phyloP scores from a whole-genome alignment of 2,797 vertebrate genomes.

The Psittacula echo region DNA sequence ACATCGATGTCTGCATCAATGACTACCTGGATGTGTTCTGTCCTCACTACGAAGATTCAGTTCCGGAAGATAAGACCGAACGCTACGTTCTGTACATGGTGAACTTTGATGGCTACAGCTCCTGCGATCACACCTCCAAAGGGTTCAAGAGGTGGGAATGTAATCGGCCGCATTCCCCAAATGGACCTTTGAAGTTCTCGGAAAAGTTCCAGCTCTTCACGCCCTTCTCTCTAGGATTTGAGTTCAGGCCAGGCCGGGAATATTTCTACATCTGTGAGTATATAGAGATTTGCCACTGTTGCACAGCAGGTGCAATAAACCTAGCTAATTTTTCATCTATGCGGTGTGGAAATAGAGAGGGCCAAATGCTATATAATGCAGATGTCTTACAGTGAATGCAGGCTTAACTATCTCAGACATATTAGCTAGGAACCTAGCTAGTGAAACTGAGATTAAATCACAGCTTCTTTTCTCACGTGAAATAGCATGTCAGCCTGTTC shows the following conservation, averaged over 20 bases:
- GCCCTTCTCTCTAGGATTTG: conserved; percentile 96
- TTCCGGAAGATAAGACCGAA: conserved; percentile 93
- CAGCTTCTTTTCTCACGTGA: conserved; percentile 50
- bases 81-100: conserved; percentile 98
- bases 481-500: conserved; percentile 57
- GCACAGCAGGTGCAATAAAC: conserved; percentile 1
- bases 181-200: conserved; percentile 95
- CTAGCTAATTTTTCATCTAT: conserved; percentile 43
- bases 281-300: conserved; percentile 34
- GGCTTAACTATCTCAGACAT: conserved; percentile 44
- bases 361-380: background rate
- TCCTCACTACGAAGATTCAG: conserved; percentile 94
- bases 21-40: conserved; percentile 99
- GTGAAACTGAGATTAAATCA: conserved; percentile 69
- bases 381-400: conserved; percentile 44
- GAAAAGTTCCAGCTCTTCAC: conserved; percentile 99
- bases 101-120: conserved; percentile 98
- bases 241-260: conserved; percentile 96
- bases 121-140: conserved; percentile 96
- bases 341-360: conserved; percentile 23
- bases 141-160: conserved; percentile 99
- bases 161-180: conserved; percentile 94
- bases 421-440: conserved; percentile 56
- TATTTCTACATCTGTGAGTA: conserved; percentile 99
- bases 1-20: conserved; percentile 98